These are phyloP conservation scores for Ictalurus punctatus DNA, from an alignment of 2,113 vertebrate genomes.

Conservation along the genomic window DNA sequence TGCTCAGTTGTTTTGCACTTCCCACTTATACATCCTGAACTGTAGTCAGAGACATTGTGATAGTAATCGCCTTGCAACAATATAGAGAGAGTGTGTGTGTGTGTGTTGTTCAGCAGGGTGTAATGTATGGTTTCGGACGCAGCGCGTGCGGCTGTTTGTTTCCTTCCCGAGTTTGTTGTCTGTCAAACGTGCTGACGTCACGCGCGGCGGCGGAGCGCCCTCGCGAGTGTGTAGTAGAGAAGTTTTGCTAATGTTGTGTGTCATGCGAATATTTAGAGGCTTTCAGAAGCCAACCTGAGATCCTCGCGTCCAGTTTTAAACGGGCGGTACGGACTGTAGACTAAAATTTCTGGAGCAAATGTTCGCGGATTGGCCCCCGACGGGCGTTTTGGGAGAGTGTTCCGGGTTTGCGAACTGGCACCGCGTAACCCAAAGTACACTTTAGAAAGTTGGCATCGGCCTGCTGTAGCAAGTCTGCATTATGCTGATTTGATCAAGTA, in stretches of 20 bases:
- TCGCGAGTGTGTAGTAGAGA: conserved; percentile 20
- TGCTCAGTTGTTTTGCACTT: neutral
- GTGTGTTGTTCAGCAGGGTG: neutral
- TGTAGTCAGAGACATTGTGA: neutral
- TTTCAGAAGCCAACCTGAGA: neutral
- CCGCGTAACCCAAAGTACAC: conserved; percentile 16
- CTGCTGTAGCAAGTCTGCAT: neutral
- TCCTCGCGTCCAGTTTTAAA: neutral
- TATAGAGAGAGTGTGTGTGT: conserved; percentile 3
- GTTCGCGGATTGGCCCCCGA: neutral
- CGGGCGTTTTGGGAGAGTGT: conserved; percentile 17
- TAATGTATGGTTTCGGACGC: neutral
- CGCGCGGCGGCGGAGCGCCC: conserved; percentile 35
- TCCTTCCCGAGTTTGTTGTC: conserved; percentile 29
- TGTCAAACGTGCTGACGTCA: conserved; percentile 52
- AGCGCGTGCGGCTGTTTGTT: conserved; percentile 9
- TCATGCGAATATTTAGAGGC: neutral
- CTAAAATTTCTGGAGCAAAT: neutral
- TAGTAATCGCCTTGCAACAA: neutral
- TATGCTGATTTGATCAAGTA: neutral
- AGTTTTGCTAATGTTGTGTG: neutral
- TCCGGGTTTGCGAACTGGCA: conserved; percentile 49
- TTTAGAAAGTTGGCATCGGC: conserved; percentile 38
- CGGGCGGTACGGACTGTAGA: neutral
- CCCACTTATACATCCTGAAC: neutral